These are phyloP conservation scores for Rhopalosiphum maidis DNA, from an alignment of 1,140 invertebrate genomes.

Conservation along the genomic window DNA sequence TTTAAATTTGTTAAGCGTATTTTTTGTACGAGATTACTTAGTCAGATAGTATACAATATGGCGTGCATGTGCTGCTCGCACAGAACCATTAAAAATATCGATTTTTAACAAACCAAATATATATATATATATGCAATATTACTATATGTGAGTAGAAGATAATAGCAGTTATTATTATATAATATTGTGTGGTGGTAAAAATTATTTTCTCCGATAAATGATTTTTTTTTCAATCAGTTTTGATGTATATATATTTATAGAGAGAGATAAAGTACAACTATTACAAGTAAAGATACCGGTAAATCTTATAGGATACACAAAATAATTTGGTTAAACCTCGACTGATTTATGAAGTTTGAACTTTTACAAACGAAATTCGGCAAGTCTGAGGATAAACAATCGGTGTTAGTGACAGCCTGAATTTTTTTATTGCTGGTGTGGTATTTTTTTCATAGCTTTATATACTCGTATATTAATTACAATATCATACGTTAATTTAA, in stretches of 20 bases:
- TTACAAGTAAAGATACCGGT: too few species aligned
- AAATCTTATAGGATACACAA: too few species aligned
- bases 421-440: too few species aligned
- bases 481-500: too few species aligned
- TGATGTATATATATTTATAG: background rate
- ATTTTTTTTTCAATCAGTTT: background rate
- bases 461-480: too few species aligned
- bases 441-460: too few species aligned
- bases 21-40: background rate
- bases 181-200: background rate
- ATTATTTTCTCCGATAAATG: background rate
- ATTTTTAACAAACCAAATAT: background rate
- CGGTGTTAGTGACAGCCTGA: too few species aligned
- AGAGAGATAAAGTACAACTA: too few species aligned
- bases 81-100: constrained; percentile 1
- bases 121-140: background rate
- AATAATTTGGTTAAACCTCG: too few species aligned
- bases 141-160: background rate
- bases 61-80: background rate
- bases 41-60: background rate
- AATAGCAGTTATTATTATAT: background rate
- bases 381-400: too few species aligned
- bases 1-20: background rate
- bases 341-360: too few species aligned
- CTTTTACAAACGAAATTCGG: too few species aligned